phyloP scores from a whole-genome alignment of 2,888 invertebrate genomes.

The Caenorhabditis panamensis region DNA sequence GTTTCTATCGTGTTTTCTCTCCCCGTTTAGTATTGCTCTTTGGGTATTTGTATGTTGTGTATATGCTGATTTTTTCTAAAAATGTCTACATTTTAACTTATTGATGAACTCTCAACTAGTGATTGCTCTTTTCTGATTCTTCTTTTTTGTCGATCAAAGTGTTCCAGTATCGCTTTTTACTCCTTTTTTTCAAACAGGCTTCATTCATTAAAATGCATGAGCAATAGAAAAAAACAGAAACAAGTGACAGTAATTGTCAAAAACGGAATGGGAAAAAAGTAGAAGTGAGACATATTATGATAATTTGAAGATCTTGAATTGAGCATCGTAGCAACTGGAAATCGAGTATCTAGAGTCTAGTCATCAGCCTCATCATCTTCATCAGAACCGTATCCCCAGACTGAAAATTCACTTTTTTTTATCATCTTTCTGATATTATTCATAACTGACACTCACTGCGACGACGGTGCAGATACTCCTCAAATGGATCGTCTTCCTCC shows the following conservation, averaged over 20 bases:
- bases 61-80: slow-evolving; percentile 16
- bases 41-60: slow-evolving; percentile 54
- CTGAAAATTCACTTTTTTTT: no score
- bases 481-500: no score
- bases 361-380: not conserved
- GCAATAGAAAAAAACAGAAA: not conserved
- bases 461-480: not conserved
- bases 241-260: not conserved
- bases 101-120: slow-evolving; percentile 33
- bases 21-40: slow-evolving; percentile 4
- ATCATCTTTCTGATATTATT: no score
- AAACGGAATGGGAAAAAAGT: not conserved
- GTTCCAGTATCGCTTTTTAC: slow-evolving; percentile 33
- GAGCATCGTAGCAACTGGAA: no score
- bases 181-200: slow-evolving; percentile 23
- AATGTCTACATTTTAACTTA: no score
- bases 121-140: not conserved
- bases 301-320: no score
- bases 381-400: not conserved
- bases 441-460: no score
- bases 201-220: slow-evolving; percentile 4
- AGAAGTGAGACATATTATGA: no score
- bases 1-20: slow-evolving; percentile 2
- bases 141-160: slow-evolving; percentile 1
- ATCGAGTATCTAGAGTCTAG: no score